A percentile compares a stretch with the other conserved stretches of the same genome.
phyloP scores from a whole-genome alignment of 2,113 vertebrate genomes.

The Aviceda subcristata region DNA sequence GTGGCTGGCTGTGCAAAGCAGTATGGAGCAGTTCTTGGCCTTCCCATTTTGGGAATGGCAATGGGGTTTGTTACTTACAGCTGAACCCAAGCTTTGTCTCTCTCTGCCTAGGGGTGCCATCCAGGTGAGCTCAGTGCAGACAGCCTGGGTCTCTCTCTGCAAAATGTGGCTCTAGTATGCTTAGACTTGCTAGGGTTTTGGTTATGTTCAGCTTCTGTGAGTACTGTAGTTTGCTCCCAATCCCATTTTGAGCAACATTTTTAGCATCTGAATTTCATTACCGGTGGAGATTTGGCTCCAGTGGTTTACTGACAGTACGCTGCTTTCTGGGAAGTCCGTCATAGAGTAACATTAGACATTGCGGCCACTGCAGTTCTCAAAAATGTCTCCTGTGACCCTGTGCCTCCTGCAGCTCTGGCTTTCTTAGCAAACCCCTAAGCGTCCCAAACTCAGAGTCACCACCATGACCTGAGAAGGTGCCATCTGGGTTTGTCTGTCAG shows the following conservation, averaged over 20 bases:
- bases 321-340: conserved; percentile 32
- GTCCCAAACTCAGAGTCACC: neutral
- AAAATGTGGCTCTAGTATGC: rapidly evolving
- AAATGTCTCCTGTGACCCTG: neutral
- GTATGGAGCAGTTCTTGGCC: neutral
- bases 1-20: neutral
- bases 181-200: neutral
- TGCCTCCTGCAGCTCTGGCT: neutral
- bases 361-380: neutral
- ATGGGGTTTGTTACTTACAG: neutral
- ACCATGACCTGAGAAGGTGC: neutral
- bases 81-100: neutral
- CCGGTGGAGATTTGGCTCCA: neutral
- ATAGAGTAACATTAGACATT: neutral
- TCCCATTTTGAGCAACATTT: neutral
- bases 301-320: neutral
- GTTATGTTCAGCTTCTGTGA: neutral
- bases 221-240: neutral
- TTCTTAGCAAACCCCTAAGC: neutral
- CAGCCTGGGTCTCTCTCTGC: neutral
- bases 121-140: neutral
- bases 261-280: conserved; percentile 52
- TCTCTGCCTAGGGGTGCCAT: neutral
- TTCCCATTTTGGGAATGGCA: neutral
- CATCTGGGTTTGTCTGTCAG: neutral